phyloP scores from a whole-genome alignment of 1,140 invertebrate species.

The Sycophaga agraensis region DNA sequence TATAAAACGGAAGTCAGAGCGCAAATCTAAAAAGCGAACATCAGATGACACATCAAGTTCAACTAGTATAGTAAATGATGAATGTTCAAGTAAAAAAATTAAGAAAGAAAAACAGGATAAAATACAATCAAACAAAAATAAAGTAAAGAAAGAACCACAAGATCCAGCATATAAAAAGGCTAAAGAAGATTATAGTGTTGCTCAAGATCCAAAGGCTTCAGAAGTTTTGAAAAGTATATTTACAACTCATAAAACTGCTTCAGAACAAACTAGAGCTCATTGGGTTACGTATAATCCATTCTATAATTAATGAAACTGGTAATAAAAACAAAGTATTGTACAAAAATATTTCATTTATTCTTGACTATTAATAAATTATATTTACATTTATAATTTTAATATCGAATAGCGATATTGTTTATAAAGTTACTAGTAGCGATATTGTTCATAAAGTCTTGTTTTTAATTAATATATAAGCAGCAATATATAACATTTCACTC shows the following conservation, averaged over 20 bases:
- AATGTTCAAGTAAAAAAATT: conserved; percentile 39
- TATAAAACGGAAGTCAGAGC: conserved; percentile 63
- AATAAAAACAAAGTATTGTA: conserved; percentile 11
- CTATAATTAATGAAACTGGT: conserved; percentile 71
- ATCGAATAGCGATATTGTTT: not conserved
- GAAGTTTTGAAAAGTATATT: conserved; percentile 95
- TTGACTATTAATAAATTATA: conserved; percentile 1
- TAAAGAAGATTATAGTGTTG: conserved; percentile 78
- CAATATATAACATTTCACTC: too few relatives aligned
- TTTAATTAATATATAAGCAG: too few relatives aligned
- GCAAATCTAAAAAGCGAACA: conserved; percentile 73
- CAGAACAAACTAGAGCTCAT: conserved; percentile 85
- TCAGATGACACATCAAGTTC: conserved; percentile 28
- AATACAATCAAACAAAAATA: conserved; percentile 14
- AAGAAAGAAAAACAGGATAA: conserved; percentile 42
- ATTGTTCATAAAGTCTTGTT: not conserved
- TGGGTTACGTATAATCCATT: conserved; percentile 98
- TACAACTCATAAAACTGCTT: conserved; percentile 83
- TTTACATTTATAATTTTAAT: conserved; percentile 1
- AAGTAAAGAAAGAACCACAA: conserved; percentile 50
- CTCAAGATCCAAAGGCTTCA: conserved; percentile 87
- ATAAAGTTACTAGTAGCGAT: not conserved
- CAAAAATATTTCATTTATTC: conserved; percentile 25
- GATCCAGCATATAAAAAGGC: conserved; percentile 76
- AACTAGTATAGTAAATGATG: conserved; percentile 30